A percentile compares a stretch with the other conserved stretches of the same genome.
phyloP scores from a whole-genome alignment of 2,888 invertebrate genomes.

The Autographa gamma region DNA sequence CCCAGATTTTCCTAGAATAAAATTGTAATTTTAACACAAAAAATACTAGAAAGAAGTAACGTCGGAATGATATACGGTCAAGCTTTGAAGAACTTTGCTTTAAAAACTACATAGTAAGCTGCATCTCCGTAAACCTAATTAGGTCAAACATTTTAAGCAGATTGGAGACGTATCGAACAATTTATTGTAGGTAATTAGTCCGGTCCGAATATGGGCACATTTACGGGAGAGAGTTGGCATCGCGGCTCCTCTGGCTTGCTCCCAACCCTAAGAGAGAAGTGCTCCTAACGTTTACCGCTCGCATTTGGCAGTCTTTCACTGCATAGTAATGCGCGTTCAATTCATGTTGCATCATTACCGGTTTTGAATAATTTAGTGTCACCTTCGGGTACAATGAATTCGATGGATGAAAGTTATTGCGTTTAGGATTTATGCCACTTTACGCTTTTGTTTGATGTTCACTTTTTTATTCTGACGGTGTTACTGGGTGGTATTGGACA shows the following conservation, averaged over 20 bases:
- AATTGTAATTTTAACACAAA: background rate
- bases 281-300: constrained; percentile 78
- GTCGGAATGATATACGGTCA: background rate
- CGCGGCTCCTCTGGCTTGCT: constrained; percentile 68
- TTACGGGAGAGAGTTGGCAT: constrained; percentile 72
- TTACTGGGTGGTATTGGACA: background rate
- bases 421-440: too few species aligned
- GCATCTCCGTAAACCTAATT: constrained; percentile 40
- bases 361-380: constrained; percentile 66
- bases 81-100: constrained; percentile 1
- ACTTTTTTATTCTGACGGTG: background rate
- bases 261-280: constrained; percentile 73
- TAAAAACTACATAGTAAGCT: constrained; percentile 17
- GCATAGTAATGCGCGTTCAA: constrained; percentile 75
- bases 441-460: background rate
- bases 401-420: background rate
- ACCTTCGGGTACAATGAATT: constrained; percentile 28
- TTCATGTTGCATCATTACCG: constrained; percentile 68
- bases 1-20: background rate
- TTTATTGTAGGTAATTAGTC: constrained; percentile 66
- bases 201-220: constrained; percentile 68
- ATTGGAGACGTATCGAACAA: constrained; percentile 57
- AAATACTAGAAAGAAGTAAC: background rate
- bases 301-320: constrained; percentile 82
- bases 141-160: constrained; percentile 52